A percentile compares a stretch with the other conserved stretches of the same genome.
These are phyloP conservation scores for Idaea biselata DNA, from an alignment of 2,888 invertebrate genomes.

Conservation along the genomic window DNA sequence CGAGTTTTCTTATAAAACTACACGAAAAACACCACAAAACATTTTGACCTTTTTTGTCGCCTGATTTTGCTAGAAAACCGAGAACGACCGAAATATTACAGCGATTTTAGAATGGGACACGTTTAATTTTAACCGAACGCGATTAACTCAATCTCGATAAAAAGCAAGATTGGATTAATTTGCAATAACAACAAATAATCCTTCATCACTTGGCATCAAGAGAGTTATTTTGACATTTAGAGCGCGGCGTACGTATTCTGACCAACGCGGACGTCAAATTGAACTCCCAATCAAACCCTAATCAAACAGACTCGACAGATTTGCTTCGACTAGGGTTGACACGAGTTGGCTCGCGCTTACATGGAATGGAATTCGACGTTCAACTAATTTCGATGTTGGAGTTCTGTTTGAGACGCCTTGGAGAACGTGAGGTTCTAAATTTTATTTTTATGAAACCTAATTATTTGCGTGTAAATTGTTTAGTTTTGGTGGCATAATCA, in stretches of 20 bases:
- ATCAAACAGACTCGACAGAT: too few species aligned
- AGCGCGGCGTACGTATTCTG: constrained; percentile 14
- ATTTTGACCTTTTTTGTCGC: constrained; percentile 60
- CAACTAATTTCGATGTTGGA: too few species aligned
- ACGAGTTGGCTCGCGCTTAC: too few species aligned
- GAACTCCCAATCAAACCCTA: too few species aligned
- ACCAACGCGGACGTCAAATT: not conserved
- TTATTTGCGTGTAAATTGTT: too few species aligned
- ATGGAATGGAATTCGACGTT: too few species aligned
- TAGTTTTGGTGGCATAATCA: too few species aligned
- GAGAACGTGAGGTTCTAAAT: too few species aligned
- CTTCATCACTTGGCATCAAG: constrained; percentile 59
- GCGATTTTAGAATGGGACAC: constrained; percentile 24
- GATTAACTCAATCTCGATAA: constrained; percentile 58
- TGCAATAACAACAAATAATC: constrained; percentile 64
- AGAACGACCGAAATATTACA: constrained; percentile 28
- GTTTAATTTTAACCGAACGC: constrained; percentile 36
- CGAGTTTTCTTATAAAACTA: constrained; percentile 38
- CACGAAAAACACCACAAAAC: constrained; percentile 63
- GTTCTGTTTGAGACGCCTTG: too few species aligned
- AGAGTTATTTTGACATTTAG: constrained; percentile 66
- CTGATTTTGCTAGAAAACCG: constrained; percentile 40
- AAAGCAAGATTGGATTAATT: constrained; percentile 36
- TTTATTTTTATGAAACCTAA: too few species aligned
- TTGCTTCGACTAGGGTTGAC: too few species aligned